Evolutionary conservation across 1,140 invertebrate species (phyloP), one percentile per base, ranked within the genome.

Genomic region (Vollenhovia emeryi): DNA sequence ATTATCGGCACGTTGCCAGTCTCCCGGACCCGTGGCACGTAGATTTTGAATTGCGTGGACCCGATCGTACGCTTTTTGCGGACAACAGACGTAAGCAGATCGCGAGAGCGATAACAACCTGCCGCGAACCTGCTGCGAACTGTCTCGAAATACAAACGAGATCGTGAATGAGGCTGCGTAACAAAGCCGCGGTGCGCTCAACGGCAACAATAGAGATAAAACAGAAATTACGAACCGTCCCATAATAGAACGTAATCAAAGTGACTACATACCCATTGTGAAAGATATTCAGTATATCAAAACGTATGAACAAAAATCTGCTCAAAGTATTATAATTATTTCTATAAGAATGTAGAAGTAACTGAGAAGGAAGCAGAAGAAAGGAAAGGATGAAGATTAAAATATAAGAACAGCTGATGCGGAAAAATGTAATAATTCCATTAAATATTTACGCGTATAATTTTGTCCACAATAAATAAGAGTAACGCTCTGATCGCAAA

Each of bases 1-100:
- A 89, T 89, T 89, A 89, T 89, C 55, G 75, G 48, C 60, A 24
- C 73, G 55, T 36, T 24, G 11, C 50, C 43, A 13, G 36, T 24
- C 59, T 18, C 11, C 0, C 13, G 13, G 21, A 59, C 36, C 40
- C 1, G 27, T 21, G 6, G 18, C 24, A 1, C 18, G 8, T 2
- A 50, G n/a, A 66, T 50, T 68, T 79, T 15, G 30, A 52, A 52
- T 36, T 36, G 13, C 8, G 15, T 8, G 9, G 8, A 79, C 15
- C 43, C 18, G 43, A 36, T 79, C n/a, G 9, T 36, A 21, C 9
- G 60, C 62, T 66, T 50, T 66, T 64, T 36, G 30, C 13, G n/a
- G 18, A 45, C 27, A 78, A 78, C 27, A 40, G 15, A 43, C 11
- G 36, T 30, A 68, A 79, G 6, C 24, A 52, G 36, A 71, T 2